phyloP scores from a whole-genome alignment of 1,140 invertebrate species.

The Colletes gigas region DNA sequence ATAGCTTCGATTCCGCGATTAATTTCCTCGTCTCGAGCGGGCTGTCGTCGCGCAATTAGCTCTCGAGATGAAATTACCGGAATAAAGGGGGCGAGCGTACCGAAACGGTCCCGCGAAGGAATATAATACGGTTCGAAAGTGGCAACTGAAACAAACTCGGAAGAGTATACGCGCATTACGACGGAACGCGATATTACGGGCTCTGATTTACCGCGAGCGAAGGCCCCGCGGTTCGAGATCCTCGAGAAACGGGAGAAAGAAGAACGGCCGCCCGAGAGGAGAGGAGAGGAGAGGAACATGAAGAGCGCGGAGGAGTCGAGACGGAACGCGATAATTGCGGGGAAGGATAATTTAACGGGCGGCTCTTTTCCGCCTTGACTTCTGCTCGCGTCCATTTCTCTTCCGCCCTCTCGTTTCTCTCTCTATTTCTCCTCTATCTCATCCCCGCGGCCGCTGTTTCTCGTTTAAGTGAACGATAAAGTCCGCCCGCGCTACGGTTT shows the following conservation, averaged over 20 bases:
- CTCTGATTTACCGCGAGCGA: conserved; percentile 43
- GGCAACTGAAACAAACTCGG: conserved; percentile 8
- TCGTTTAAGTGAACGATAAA: conserved; percentile 2
- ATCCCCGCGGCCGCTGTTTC: not conserved
- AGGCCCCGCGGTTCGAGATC: conserved; percentile 29
- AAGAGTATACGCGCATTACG: conserved; percentile 3
- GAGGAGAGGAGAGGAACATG: conserved; percentile 42
- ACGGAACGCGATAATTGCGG: conserved; percentile 68
- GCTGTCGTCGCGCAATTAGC: not conserved
- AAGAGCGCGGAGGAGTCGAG: conserved; percentile 51
- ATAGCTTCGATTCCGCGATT: not conserved
- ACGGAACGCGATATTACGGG: conserved; percentile 36
- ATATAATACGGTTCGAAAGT: not conserved
- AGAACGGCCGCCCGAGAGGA: conserved; percentile 10
- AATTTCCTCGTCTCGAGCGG: not conserved
- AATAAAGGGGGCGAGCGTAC: not conserved
- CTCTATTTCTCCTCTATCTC: not conserved
- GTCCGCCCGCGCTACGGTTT: too few relatives aligned
- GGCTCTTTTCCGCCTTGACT: conserved; percentile 69
- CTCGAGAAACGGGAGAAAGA: conserved; percentile 17
- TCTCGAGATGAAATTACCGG: not conserved
- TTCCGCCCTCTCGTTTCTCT: conserved; percentile 9
- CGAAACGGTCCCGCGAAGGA: not conserved
- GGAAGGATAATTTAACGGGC: conserved; percentile 71
- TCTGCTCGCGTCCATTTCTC: conserved; percentile 41